A percentile compares a stretch with the other conserved stretches of the same genome.
These are phyloP conservation scores for Ariopsis seemanni DNA, from an alignment of 2,113 vertebrate species.

Conservation along the genomic window DNA sequence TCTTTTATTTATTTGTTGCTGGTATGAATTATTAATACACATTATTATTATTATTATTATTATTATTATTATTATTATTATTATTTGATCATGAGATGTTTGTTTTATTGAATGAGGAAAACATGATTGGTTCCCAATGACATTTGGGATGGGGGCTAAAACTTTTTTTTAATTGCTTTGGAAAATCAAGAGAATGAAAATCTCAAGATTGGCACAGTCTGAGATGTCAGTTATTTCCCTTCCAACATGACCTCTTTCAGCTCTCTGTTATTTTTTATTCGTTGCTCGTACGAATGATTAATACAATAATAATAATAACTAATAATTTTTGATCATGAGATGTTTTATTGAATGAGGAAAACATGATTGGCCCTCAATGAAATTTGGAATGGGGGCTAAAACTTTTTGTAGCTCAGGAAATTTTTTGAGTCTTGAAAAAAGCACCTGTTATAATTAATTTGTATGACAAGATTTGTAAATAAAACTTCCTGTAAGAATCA, in stretches of 20 bases:
- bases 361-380: background rate
- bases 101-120: too few species aligned
- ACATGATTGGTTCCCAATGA: too few species aligned
- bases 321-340: background rate
- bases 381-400: background rate
- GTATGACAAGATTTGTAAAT: background rate
- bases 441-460: background rate
- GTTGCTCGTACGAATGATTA: background rate
- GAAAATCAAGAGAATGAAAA: conserved; percentile 25
- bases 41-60: conserved; percentile 6
- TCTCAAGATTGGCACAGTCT: conserved; percentile 15
- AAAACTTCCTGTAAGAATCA: background rate
- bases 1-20: background rate
- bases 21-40: background rate
- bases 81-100: background rate
- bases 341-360: background rate
- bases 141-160: too few species aligned
- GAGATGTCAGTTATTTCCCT: conserved; percentile 46
- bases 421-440: background rate
- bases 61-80: background rate
- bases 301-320: background rate
- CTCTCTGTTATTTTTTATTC: background rate
- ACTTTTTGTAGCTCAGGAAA: background rate
- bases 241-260: conserved; percentile 2
- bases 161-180: too few species aligned